phyloP scores from a whole-genome alignment of 2,888 invertebrate species.

The Bedellia somnulentella region DNA sequence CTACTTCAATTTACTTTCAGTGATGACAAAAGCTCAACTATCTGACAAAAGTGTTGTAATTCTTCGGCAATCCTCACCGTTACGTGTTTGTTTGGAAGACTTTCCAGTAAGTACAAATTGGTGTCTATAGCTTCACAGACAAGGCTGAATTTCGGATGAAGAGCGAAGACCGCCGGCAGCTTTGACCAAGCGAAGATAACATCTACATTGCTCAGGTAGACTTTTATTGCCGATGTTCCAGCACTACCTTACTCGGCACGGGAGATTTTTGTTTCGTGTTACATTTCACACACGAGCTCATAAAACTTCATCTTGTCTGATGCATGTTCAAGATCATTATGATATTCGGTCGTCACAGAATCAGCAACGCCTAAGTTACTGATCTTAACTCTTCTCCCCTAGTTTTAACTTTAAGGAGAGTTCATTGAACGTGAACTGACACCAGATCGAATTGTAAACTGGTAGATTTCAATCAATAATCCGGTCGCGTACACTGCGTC shows the following conservation, averaged over 20 bases:
- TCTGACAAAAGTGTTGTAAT: conserved; percentile 53
- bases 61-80: conserved; percentile 51
- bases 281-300: conserved; percentile 29
- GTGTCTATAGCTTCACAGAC: conserved; percentile 12
- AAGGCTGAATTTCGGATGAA: conserved; percentile 15
- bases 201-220: conserved; percentile 54
- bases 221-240: conserved; percentile 33
- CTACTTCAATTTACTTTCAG: conserved; percentile 35
- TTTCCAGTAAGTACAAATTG: conserved; percentile 6
- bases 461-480: conserved; percentile 24
- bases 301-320: too few species aligned
- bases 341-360: too few species aligned
- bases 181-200: conserved; percentile 49
- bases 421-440: conserved; percentile 31
- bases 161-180: conserved; percentile 33
- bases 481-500: conserved; percentile 15
- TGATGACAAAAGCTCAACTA: conserved; percentile 49
- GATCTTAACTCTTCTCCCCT: too few species aligned
- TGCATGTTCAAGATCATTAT: too few species aligned
- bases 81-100: conserved; percentile 28
- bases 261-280: conserved; percentile 21
- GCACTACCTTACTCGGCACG: conserved; percentile 18
- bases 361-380: too few species aligned
- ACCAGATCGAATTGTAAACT: conserved; percentile 42
- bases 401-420: too few species aligned